A percentile compares a stretch with the other conserved stretches of the same genome.
Evolutionary conservation across 92 coral and sea anemone species (phyloP).

Genomic region (Phenganax subtilis): DNA sequence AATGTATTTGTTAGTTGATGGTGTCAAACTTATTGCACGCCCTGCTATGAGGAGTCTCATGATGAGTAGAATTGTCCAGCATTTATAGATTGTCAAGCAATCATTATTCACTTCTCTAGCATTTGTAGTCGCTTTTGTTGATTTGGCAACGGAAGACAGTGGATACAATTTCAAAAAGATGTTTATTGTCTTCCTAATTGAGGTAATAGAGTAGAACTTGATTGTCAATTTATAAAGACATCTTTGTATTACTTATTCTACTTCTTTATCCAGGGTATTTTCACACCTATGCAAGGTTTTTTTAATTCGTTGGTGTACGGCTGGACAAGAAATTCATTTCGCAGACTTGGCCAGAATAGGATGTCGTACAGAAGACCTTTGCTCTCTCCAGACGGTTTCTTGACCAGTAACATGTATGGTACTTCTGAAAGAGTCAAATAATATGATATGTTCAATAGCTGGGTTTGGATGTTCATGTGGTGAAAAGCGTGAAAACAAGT

Average conservation of each 20-base stretch:
- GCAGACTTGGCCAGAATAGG: constrained; percentile 49
- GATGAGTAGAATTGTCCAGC: neutral
- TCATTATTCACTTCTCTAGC: constrained; percentile 29
- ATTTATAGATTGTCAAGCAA: neutral
- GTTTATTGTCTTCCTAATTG: constrained; percentile 44
- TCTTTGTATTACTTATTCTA: neutral
- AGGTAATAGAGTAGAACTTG: constrained; percentile 22
- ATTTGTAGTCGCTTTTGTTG: constrained; percentile 50
- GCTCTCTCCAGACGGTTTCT: constrained; percentile 18
- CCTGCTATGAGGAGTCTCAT: neutral
- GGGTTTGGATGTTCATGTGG: no score
- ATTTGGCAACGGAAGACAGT: constrained; percentile 29
- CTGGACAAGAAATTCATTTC: constrained; percentile 85
- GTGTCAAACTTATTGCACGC: neutral
- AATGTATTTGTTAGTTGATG: neutral
- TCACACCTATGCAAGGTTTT: constrained; percentile 96
- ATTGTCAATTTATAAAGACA: neutral
- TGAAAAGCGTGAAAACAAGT: no score
- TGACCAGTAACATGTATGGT: constrained; percentile 6
- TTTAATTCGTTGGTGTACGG: constrained; percentile 90
- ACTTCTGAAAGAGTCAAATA: neutral
- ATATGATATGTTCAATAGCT: neutral
- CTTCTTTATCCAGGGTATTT: constrained; percentile 57
- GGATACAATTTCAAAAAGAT: constrained; percentile 33
- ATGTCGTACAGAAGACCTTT: constrained; percentile 29